Base-by-base conservation (phyloP, 2,113 vertebrate genomes). In the Coracopsis vasa region DNA sequence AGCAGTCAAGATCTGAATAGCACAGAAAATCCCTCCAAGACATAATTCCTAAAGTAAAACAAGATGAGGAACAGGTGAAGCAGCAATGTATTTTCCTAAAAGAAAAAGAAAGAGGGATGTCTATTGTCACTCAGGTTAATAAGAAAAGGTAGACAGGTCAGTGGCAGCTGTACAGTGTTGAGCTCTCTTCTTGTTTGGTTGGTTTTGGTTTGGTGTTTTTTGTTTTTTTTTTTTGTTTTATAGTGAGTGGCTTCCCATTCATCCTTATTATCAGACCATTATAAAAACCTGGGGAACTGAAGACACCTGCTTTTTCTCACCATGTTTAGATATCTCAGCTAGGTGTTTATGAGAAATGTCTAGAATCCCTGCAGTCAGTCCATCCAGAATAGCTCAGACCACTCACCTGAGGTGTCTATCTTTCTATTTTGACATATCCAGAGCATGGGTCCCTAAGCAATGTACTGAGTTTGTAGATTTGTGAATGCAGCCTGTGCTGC, bases 1-100 rank as follows among this genome's bases (percentile, higher is more conserved):
- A 74, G 67, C 80, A 89, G 45, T 87, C 86, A 89, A 85, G 74
- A 93, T 74, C 69, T 94, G 90, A 86, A 89, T 27, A 92, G 80
- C 67, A 87, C 56, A 90, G 96, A 96, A 95, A 96, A 97, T 97
- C 82, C 85, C 75, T 96, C 62, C 44, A 65, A 95, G 65, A 51
- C 53, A 95, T 29, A 89, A 84, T 88, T 95, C 86, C 41, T 73
- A 74, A 86, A 86, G 50, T 94, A 93, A 95, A 91, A 70, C 88
- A 96, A 74, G 82, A 91, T 60, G 85, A 92, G 51, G 50, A 88
- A 73, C 20, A 51, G 50, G 50, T 90, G 70, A 92, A 90, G 64
- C 12, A 71, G 62, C 27, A 82, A 56, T 45, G 39, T 70, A 31
- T 78, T 94, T 92, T 91, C 80, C 51, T 61, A 72, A 72, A 29